Conservation (phyloP, 1,140 invertebrate species). For the Rhopalosiphum padi region DNA sequence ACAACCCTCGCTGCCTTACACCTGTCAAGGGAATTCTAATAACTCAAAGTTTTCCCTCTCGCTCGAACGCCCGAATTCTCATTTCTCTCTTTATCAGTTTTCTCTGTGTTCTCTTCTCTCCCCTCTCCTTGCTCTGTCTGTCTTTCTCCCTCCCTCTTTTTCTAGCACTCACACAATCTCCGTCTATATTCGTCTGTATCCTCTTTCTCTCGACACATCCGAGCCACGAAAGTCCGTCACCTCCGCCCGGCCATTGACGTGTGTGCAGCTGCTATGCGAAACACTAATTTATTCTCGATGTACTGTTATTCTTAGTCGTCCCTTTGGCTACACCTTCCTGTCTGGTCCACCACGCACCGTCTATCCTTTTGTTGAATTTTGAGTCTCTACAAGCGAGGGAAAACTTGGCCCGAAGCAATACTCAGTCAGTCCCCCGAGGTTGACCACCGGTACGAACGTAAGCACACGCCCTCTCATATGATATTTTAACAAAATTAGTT, state of each 20-base stretch:
- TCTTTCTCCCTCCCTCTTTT: not conserved
- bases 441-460: not conserved
- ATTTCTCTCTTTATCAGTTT: not conserved
- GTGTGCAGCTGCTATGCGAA: slow-evolving; percentile 5
- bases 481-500: not conserved
- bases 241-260: not conserved
- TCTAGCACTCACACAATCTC: not conserved
- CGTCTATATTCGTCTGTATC: not conserved
- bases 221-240: not conserved
- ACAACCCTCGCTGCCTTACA: slow-evolving; percentile 3
- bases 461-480: not conserved
- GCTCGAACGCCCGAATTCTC: not conserved
- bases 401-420: not conserved
- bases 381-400: not conserved
- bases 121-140: not conserved
- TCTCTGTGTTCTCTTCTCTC: not conserved
- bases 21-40: slow-evolving; percentile 58
- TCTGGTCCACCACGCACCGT: not conserved
- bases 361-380: not conserved
- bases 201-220: not conserved
- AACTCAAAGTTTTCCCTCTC: slow-evolving; percentile 51
- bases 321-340: not conserved
- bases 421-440: not conserved
- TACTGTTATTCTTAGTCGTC: not conserved
- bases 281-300: slow-evolving; percentile 38